phyloP scores from a whole-genome alignment of 2,797 vertebrate genomes.

The Clarias pachynema region DNA sequence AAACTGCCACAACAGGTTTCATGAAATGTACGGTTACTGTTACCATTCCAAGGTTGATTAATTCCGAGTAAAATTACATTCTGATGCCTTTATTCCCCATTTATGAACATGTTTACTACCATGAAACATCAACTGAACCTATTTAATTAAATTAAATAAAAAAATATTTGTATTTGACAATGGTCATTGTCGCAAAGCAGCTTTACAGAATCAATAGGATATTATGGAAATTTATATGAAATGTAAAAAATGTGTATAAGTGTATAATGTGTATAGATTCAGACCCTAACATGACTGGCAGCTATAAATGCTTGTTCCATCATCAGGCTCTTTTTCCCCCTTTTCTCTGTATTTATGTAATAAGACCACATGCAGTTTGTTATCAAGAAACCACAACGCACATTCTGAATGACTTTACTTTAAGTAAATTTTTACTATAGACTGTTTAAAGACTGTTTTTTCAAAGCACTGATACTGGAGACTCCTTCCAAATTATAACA shows the following conservation, averaged over 20 bases:
- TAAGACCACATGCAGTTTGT: not conserved
- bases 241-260: too few relatives aligned
- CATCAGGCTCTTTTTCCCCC: not conserved
- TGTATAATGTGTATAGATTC: too few relatives aligned
- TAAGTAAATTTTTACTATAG: not conserved
- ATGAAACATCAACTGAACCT: not conserved
- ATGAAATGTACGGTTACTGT: not conserved
- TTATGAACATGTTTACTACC: not conserved
- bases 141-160: not conserved
- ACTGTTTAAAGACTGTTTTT: not conserved
- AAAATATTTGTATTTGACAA: too few relatives aligned
- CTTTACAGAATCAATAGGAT: too few relatives aligned
- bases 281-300: not conserved
- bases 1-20: not conserved
- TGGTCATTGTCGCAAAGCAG: too few relatives aligned
- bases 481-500: not conserved
- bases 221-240: too few relatives aligned
- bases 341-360: not conserved
- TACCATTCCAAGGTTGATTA: not conserved
- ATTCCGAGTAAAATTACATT: not conserved
- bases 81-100: not conserved
- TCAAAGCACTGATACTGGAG: not conserved
- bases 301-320: not conserved
- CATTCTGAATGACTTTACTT: not conserved
- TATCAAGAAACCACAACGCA: not conserved